A percentile compares a stretch with the other conserved stretches of the same genome.
Conservation (phyloP, 2,113 vertebrate species). For the Paracyprichromis sp. region DNA sequence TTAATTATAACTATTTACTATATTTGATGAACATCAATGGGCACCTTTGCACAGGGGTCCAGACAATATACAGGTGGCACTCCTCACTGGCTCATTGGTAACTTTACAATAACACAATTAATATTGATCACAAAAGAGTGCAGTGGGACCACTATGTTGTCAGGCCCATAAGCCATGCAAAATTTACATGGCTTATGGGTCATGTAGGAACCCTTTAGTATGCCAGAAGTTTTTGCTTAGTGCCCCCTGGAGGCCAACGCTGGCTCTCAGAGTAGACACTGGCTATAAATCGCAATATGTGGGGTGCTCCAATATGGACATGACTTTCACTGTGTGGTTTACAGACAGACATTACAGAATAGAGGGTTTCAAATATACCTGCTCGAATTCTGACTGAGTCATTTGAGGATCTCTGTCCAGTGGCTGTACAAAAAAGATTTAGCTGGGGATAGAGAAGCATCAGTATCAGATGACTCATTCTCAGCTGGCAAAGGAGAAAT, state of each 20-base stretch:
- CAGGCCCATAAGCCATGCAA: not conserved
- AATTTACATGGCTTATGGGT: not conserved
- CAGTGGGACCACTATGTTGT: not conserved
- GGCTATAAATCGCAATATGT: not conserved
- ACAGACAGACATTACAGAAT: not conserved
- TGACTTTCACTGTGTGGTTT: not conserved
- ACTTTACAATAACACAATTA: not conserved
- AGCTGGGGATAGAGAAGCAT: slow-evolving; percentile 7
- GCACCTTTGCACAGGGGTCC: not conserved
- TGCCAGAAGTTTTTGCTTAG: not conserved
- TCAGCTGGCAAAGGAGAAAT: slow-evolving; percentile 20
- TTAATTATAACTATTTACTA: not conserved
- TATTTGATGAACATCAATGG: not conserved
- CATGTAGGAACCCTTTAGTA: not conserved
- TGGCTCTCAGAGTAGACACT: not conserved
- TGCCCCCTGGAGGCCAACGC: not conserved
- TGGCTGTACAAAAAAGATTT: slow-evolving; percentile 9
- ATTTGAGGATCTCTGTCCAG: slow-evolving; percentile 12
- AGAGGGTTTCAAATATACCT: slow-evolving; percentile 1
- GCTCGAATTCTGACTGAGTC: slow-evolving; percentile 19
- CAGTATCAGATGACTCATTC: slow-evolving; percentile 40
- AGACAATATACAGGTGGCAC: not conserved
- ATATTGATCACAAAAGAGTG: not conserved
- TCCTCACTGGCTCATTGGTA: not conserved
- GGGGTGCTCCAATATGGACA: not conserved